These are phyloP conservation scores for Megalurothrips usitatus DNA, from an alignment of 2,888 invertebrate species.

Conservation along the genomic window DNA sequence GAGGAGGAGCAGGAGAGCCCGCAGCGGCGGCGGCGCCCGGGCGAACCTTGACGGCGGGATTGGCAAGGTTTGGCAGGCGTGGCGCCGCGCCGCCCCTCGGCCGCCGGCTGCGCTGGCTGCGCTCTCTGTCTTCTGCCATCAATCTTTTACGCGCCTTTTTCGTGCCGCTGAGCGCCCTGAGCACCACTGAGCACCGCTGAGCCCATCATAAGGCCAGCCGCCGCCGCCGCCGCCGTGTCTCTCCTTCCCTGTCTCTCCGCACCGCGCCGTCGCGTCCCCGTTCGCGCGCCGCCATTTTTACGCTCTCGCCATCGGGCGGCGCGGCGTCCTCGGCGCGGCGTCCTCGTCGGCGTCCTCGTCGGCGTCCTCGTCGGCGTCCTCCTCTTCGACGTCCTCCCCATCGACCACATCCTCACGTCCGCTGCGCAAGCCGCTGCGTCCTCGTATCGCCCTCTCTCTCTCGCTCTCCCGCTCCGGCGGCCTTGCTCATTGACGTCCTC, in stretches of 20 bases:
- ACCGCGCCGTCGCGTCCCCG: not conserved
- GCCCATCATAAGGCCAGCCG: not conserved
- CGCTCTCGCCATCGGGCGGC: not conserved
- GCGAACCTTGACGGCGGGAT: not conserved
- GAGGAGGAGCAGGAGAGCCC: not conserved
- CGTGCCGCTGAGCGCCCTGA: not conserved
- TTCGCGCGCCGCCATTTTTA: not conserved
- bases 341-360: too few species aligned
- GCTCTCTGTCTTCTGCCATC: slow-evolving; percentile 2
- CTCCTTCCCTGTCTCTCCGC: too few species aligned
- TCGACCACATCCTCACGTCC: too few species aligned
- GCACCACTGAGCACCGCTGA: not conserved
- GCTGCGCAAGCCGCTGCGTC: too few species aligned
- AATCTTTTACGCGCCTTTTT: slow-evolving; percentile 20
- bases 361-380: too few species aligned
- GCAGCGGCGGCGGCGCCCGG: too few species aligned
- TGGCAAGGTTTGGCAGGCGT: slow-evolving; percentile 19
- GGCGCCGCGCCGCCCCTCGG: not conserved
- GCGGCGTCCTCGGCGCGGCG: too few species aligned
- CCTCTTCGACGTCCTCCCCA: not conserved
- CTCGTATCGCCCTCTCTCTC: too few species aligned
- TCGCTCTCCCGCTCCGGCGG: too few species aligned
- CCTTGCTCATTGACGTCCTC: too few species aligned
- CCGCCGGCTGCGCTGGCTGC: too few species aligned
- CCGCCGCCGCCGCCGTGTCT: not conserved